These are phyloP conservation scores for Montipora sp. DNA, from an alignment of 64 coral and sea anemone genomes.

Conservation along the genomic window DNA sequence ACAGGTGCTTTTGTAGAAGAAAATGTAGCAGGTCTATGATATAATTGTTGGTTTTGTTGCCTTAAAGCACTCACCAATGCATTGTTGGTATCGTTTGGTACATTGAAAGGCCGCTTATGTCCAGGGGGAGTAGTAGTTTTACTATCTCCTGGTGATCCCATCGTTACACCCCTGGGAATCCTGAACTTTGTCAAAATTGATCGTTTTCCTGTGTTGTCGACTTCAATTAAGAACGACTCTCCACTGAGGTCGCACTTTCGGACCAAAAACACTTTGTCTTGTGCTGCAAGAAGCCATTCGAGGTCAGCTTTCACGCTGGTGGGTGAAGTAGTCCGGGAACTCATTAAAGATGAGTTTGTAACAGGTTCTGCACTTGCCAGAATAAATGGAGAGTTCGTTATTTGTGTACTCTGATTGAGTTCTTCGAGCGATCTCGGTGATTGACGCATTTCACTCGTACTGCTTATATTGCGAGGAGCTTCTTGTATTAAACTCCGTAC, in stretches of 20 bases:
- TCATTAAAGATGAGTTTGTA: background rate
- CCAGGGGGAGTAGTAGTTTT: background rate
- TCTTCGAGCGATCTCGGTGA: background rate
- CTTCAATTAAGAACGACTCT: slow-evolving; percentile 20
- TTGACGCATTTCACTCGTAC: background rate
- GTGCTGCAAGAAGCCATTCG: background rate
- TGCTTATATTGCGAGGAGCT: background rate
- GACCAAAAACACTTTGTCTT: slow-evolving; percentile 11
- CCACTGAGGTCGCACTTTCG: background rate
- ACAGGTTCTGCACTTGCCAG: background rate
- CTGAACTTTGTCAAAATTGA: slow-evolving; percentile 5
- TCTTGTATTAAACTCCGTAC: background rate
- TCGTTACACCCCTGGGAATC: background rate
- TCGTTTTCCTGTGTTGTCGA: slow-evolving; percentile 13
- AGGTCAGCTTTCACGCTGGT: background rate
- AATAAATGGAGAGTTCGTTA: background rate
- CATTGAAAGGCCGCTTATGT: background rate
- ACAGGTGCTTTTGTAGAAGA: background rate
- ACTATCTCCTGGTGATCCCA: background rate
- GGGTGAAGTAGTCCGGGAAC: background rate
- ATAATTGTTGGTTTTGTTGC: background rate
- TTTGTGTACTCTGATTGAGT: background rate
- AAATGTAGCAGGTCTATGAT: background rate
- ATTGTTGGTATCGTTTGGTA: background rate
- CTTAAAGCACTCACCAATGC: background rate